phyloP scores from a whole-genome alignment of 2,113 vertebrate species.

The Scopus umbretta region DNA sequence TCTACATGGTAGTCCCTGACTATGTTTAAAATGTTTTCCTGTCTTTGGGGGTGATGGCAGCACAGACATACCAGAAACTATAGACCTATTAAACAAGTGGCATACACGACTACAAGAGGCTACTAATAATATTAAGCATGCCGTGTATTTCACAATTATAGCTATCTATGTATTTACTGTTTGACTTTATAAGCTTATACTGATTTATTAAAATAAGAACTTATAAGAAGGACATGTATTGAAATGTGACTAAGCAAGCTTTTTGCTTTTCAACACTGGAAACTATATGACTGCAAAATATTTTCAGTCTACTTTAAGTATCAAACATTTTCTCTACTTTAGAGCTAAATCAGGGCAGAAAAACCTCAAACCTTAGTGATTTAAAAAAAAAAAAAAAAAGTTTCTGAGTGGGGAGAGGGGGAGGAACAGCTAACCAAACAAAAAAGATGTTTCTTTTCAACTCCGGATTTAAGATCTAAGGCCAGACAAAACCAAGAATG shows the following conservation, averaged over 20 bases:
- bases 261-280: background rate
- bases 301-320: background rate
- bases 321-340: background rate
- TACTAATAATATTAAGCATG: background rate
- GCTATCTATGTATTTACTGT: background rate
- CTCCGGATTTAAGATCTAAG: background rate
- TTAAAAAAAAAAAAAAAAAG: too few species aligned
- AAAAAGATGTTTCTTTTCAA: constrained; percentile 8
- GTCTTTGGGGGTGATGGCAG: background rate
- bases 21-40: background rate
- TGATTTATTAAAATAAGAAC: background rate
- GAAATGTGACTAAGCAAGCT: background rate
- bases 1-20: background rate
- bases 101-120: background rate
- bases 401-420: background rate
- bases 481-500: constrained; percentile 26
- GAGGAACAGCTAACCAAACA: background rate
- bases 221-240: background rate
- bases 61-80: background rate
- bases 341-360: background rate
- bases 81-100: background rate
- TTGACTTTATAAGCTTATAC: background rate
- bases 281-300: background rate
- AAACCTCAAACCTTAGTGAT: background rate
- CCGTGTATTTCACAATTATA: background rate